A percentile compares a stretch with the other conserved stretches of the same genome.
Evolutionary conservation across 2,113 vertebrate species (phyloP).

Genomic region (Gulo gulo): DNA sequence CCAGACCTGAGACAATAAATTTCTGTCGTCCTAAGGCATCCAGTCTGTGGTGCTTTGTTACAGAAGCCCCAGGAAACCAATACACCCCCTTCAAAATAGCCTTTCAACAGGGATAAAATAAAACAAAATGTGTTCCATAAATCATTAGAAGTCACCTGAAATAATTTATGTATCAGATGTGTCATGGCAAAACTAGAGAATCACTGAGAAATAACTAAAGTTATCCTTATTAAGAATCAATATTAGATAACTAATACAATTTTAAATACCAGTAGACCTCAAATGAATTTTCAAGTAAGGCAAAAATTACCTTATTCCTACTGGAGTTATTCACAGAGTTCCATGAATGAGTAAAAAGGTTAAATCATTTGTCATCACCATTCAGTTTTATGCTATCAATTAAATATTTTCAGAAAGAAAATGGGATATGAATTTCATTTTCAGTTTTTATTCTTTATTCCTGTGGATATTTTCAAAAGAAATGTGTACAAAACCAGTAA

Average conservation of each 20-base stretch:
- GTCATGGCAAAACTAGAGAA: background rate
- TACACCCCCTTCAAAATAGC: background rate
- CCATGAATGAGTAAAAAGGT: background rate
- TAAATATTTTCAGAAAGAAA: conserved; percentile 23
- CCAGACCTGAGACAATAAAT: background rate
- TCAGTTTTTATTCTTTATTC: background rate
- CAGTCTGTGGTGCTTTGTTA: background rate
- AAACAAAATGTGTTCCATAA: background rate
- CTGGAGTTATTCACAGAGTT: background rate
- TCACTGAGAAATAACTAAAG: background rate
- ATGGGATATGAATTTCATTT: background rate
- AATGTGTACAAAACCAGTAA: background rate
- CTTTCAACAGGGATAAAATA: background rate
- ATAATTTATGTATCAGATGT: background rate
- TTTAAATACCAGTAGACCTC: background rate
- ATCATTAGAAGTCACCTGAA: background rate
- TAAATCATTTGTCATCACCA: background rate
- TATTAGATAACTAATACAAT: background rate
- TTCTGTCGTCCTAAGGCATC: background rate
- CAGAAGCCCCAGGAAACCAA: background rate
- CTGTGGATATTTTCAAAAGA: background rate
- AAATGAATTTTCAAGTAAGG: background rate
- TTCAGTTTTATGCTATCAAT: background rate
- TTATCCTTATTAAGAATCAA: background rate
- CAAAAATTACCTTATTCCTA: background rate